phyloP scores from a whole-genome alignment of 2,113 vertebrate species.

The Piprites chloris region DNA sequence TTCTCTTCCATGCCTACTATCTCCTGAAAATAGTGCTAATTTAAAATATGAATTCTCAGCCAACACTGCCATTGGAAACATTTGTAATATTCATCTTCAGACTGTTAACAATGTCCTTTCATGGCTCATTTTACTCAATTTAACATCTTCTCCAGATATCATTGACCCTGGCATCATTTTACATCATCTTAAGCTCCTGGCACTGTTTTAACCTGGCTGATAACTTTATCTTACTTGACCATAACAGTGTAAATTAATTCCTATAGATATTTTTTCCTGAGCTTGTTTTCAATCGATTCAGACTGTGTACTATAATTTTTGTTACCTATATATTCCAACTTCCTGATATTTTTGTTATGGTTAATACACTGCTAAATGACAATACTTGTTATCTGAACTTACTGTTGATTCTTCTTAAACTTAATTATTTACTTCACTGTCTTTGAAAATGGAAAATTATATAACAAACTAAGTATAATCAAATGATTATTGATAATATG shows the following conservation, averaged over 20 bases:
- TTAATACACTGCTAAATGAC: not conserved
- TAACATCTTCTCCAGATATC: slow-evolving; percentile 1
- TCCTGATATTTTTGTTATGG: not conserved
- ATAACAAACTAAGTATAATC: not conserved
- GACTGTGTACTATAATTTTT: not conserved
- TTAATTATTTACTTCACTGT: not conserved
- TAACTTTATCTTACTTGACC: not conserved
- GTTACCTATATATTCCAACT: not conserved
- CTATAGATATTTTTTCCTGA: not conserved
- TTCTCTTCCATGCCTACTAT: not conserved
- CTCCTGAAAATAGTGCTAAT: not conserved
- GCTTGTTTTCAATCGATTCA: not conserved
- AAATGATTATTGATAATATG: not conserved
- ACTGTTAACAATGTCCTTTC: slow-evolving; percentile 43
- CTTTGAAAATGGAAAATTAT: not conserved
- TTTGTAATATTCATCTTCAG: not conserved
- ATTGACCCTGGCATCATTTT: slow-evolving; percentile 35
- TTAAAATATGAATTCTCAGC: slow-evolving; percentile 3
- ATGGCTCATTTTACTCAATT: slow-evolving; percentile 59
- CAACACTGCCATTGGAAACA: slow-evolving; percentile 2
- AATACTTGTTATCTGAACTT: not conserved
- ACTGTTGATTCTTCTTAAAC: not conserved
- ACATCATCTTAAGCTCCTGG: not conserved
- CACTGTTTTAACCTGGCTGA: not conserved
- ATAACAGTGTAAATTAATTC: not conserved